Percentiles rank a stretch among this genome's conserved stretches.
Evolutionary conservation across 2,113 vertebrate genomes (phyloP).

Genomic region (Trichomycterus rosablanca): DNA sequence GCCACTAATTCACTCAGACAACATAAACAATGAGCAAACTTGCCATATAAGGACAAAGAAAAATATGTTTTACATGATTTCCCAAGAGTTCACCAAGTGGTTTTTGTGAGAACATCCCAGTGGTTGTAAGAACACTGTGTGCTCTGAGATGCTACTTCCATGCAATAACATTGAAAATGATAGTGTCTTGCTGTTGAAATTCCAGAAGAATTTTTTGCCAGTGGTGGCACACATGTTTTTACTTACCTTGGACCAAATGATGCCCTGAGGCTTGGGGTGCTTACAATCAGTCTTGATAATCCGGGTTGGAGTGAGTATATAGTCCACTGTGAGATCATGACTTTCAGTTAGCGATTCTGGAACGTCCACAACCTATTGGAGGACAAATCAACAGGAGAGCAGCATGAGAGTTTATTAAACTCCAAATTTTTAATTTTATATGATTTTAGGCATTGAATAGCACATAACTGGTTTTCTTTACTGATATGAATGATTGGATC

Average conservation of each 20-base stretch:
- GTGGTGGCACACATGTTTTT: neutral
- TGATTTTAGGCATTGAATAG: too few relatives aligned
- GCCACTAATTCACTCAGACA: neutral
- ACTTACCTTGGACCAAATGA: constrained; percentile 86
- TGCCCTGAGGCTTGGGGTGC: constrained; percentile 75
- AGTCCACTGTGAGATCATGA: constrained; percentile 93
- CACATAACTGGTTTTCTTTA: too few relatives aligned
- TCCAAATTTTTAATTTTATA: too few relatives aligned
- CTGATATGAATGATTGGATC: too few relatives aligned
- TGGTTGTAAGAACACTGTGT: neutral
- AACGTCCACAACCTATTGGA: constrained; percentile 78
- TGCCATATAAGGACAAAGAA: constrained; percentile 1
- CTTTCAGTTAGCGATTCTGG: constrained; percentile 77
- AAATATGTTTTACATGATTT: constrained; percentile 33
- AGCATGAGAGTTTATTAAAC: too few relatives aligned
- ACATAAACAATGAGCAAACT: constrained; percentile 5
- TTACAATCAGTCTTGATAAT: constrained; percentile 76
- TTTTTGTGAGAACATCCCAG: too few relatives aligned
- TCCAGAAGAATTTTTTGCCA: neutral
- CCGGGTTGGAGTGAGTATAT: constrained; percentile 87
- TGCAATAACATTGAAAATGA: neutral
- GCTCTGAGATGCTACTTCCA: neutral
- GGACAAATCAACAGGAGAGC: neutral
- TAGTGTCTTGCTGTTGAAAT: neutral
- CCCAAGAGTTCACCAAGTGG: too few relatives aligned